Evolutionary conservation across 2,797 vertebrate genomes (phyloP), one percentile per base, ranked within the genome.

Genomic region (Sphenodon punctatus): DNA sequence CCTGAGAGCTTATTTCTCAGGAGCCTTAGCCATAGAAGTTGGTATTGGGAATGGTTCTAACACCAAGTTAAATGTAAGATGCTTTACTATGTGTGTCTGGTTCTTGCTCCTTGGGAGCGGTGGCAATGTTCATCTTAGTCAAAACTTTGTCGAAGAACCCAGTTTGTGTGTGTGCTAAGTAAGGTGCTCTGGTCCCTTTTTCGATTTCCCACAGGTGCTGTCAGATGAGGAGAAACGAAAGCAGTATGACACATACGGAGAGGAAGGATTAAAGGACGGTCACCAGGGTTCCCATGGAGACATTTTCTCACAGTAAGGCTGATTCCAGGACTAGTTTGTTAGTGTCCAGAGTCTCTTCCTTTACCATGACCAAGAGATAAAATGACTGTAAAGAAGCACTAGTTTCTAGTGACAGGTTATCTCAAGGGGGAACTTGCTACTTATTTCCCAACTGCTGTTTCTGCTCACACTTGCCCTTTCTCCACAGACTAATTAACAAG

Each of bases 181-280:
- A 80, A 25, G 41, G 7, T 3, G 12, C n/a, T 22, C 32, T 46
- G 27, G 72, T 25, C 30, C 0, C 38, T 71, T 69, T 30, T 42
- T n/a, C 45, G 78, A n/a, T 72, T 46, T 76, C 34, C 15, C 39
- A 56, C 85, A 99, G 99, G 98, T 99, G 63, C 97, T 99, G 25
- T 99, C 98, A 1, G 98, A 99, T 14, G 97, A 99, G 86, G 99
- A 99, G 91, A 99, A 99, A 89, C 97, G 99, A 92, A 99, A 99
- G 94, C 98, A 99, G 63, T 99, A 99, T 1, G 98, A 99, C 67
- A 88, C 94, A 0, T 99, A 99, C 0, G 98, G 99, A 72, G 99
- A 99, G 89, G 98, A 99, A 46, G 98, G 99, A 19, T 94, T 99
- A 67, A 99, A 99, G 93, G 98, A 99, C 41, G 98, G 99, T 38